A percentile compares a stretch with the other conserved stretches of the same genome.
Evolutionary conservation across 2,888 invertebrate species (phyloP).

Genomic region (Erebia aethiops): DNA sequence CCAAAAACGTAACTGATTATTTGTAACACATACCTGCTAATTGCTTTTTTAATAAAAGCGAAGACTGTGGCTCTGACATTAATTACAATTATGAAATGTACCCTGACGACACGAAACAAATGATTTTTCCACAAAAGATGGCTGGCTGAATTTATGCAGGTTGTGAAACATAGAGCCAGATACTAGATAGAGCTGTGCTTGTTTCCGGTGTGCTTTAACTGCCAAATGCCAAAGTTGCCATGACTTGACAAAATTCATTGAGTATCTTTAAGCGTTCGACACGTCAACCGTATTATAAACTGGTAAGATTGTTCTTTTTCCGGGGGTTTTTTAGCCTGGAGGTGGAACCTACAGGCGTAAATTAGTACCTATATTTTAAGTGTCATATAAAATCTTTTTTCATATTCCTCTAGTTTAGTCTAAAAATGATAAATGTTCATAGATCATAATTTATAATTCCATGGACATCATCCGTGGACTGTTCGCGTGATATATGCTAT

Average conservation of each 20-base stretch:
- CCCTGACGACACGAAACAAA: slow-evolving; percentile 88
- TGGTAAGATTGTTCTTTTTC: too few species aligned
- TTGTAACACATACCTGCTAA: slow-evolving; percentile 90
- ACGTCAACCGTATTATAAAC: too few species aligned
- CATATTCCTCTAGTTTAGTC: too few species aligned
- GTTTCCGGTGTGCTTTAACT: slow-evolving; percentile 38
- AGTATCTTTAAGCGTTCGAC: neutral
- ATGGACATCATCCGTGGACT: too few species aligned
- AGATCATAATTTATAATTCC: too few species aligned
- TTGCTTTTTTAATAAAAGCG: slow-evolving; percentile 97
- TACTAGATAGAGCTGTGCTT: slow-evolving; percentile 47
- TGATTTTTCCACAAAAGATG: slow-evolving; percentile 88
- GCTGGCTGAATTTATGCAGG: slow-evolving; percentile 84
- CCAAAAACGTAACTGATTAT: slow-evolving; percentile 46
- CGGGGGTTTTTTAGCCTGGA: too few species aligned
- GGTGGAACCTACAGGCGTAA: too few species aligned
- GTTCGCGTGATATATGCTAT: too few species aligned
- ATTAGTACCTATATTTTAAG: too few species aligned
- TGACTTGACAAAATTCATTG: slow-evolving; percentile 18
- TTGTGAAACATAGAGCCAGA: slow-evolving; percentile 79
- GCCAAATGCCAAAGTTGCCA: slow-evolving; percentile 56
- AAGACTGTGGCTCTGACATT: slow-evolving; percentile 98
- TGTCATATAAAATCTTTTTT: too few species aligned
- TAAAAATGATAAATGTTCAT: too few species aligned
- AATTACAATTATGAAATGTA: slow-evolving; percentile 91